Conservation (phyloP, 2,888 invertebrate genomes). For the Lordiphosa fenestrarum region DNA sequence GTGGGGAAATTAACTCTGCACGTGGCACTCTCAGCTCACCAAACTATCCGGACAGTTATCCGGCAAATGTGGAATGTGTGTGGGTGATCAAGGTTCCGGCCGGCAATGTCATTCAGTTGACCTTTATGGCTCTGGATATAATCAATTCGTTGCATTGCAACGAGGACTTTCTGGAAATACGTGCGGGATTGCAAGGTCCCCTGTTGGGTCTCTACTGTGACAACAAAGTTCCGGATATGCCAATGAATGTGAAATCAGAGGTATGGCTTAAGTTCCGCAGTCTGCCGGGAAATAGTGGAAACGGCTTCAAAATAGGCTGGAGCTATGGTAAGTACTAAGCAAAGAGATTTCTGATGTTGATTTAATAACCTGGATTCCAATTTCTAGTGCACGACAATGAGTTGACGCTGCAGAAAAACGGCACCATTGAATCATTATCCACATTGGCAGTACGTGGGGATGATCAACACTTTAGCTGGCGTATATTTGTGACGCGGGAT, state of each 20-base stretch:
- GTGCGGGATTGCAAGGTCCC: conserved; percentile 83
- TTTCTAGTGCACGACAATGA: conserved; percentile 71
- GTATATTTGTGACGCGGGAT: conserved; percentile 60
- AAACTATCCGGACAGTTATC: conserved; percentile 86
- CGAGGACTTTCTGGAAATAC: conserved; percentile 92
- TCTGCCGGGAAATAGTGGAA: conserved; percentile 81
- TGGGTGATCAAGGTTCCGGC: conserved; percentile 86
- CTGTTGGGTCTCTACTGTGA: conserved; percentile 89
- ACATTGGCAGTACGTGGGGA: conserved; percentile 39
- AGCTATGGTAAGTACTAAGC: conserved; percentile 82
- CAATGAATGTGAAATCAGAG: conserved; percentile 82
- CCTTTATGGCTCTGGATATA: conserved; percentile 86
- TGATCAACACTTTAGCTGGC: conserved; percentile 73
- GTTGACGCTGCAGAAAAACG: conserved; percentile 56
- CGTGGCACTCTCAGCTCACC: conserved; percentile 86
- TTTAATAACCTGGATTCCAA: neutral
- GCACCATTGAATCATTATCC: conserved; percentile 75
- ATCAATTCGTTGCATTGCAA: conserved; percentile 88
- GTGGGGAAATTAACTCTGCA: conserved; percentile 84
- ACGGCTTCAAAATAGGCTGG: conserved; percentile 90
- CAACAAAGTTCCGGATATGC: conserved; percentile 82
- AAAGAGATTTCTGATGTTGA: neutral
- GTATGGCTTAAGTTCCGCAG: conserved; percentile 91
- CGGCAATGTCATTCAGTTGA: conserved; percentile 86
- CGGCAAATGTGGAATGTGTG: conserved; percentile 86